Percentiles rank a stretch among this genome's conserved stretches.
phyloP scores from a whole-genome alignment of 2,888 invertebrate species.

The Caenorhabditis afra region DNA sequence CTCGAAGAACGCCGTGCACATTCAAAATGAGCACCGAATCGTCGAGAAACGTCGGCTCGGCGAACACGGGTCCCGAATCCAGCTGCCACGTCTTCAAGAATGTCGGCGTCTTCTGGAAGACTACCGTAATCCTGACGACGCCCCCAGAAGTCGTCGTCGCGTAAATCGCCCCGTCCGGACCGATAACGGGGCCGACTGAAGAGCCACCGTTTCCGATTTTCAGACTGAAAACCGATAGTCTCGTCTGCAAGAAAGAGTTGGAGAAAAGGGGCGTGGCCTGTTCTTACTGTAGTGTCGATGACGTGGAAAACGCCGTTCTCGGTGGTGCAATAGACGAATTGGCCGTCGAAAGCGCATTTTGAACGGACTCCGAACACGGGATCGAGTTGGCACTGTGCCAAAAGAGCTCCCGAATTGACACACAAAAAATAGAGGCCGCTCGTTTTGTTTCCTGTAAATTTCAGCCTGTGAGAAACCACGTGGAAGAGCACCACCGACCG shows the following conservation, averaged over 20 bases:
- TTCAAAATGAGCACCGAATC: slow-evolving; percentile 8
- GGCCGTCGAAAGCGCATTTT: slow-evolving; percentile 11
- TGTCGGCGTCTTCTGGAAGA: too few species aligned
- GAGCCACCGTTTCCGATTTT: slow-evolving; percentile 19
- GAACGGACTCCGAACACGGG: slow-evolving; percentile 1
- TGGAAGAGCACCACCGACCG: slow-evolving; percentile 7
- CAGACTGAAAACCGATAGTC: neutral
- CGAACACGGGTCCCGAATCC: slow-evolving; percentile 30
- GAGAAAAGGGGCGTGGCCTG: neutral
- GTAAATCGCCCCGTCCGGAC: slow-evolving; percentile 13
- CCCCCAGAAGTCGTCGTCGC: slow-evolving; percentile 33
- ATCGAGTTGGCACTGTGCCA: neutral
- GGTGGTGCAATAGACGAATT: slow-evolving; percentile 20
- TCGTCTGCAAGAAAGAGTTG: slow-evolving; percentile 1
- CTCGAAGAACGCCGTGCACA: slow-evolving; percentile 20
- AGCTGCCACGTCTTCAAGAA: neutral
- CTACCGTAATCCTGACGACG: slow-evolving; percentile 7
- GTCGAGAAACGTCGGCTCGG: slow-evolving; percentile 13
- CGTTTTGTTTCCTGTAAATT: slow-evolving; percentile 20
- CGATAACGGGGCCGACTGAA: slow-evolving; percentile 24
- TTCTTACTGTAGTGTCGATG: slow-evolving; percentile 16
- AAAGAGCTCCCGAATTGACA: neutral
- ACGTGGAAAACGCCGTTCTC: slow-evolving; percentile 33
- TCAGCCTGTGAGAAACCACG: too few species aligned
- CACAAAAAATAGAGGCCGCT: slow-evolving; percentile 17